phyloP scores from a whole-genome alignment of 2,797 vertebrate genomes.

The Xenopus petersii region DNA sequence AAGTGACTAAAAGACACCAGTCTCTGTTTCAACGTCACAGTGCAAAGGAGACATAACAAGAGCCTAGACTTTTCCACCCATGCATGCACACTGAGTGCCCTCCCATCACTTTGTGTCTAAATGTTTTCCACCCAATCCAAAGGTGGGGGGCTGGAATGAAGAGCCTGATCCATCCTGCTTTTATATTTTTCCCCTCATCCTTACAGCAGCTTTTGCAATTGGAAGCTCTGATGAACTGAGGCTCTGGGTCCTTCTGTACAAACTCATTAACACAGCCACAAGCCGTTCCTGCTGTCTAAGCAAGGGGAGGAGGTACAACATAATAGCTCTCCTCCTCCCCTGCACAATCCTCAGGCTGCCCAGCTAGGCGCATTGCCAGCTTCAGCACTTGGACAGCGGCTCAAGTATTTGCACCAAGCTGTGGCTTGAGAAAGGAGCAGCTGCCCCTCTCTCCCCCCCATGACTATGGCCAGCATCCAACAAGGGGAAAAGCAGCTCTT shows the following conservation, averaged over 20 bases:
- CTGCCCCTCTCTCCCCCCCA: not conserved
- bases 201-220: constrained; percentile 12
- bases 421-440: constrained; percentile 4
- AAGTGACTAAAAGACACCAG: constrained; percentile 61
- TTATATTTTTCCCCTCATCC: constrained; percentile 18
- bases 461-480: constrained; percentile 66
- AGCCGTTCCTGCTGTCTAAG: not conserved
- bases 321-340: constrained; percentile 13
- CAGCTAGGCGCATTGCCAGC: constrained; percentile 10
- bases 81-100: constrained; percentile 50
- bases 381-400: constrained; percentile 69
- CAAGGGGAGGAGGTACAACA: constrained; percentile 22
- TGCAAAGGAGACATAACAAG: constrained; percentile 73
- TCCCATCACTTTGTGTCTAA: not conserved
- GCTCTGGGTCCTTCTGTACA: constrained; percentile 13
- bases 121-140: constrained; percentile 14
- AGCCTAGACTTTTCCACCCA: constrained; percentile 53
- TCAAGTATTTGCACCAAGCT: constrained; percentile 32
- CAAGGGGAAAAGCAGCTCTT: constrained; percentile 93
- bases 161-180: constrained; percentile 14
- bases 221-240: not conserved
- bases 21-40: constrained; percentile 71
- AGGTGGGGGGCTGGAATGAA: not conserved
- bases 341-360: constrained; percentile 3
- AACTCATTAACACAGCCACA: constrained; percentile 20